Evolutionary conservation across 1,140 invertebrate species (phyloP).

Genomic region (Trissolcus basalis): DNA sequence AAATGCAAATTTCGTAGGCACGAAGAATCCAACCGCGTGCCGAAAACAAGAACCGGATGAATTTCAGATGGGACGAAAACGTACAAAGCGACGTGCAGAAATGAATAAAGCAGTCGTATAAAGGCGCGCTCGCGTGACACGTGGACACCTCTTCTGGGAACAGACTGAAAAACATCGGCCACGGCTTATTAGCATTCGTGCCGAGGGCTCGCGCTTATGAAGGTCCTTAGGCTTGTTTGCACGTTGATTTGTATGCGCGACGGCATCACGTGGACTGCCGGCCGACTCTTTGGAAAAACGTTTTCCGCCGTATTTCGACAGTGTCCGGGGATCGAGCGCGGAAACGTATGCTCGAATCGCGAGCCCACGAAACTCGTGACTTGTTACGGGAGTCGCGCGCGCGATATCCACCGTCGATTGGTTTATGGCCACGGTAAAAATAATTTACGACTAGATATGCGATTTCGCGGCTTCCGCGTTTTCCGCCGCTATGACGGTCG

Average conservation of each 20-base stretch:
- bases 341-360: no score
- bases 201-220: slow-evolving; percentile 48
- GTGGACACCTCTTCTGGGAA: slow-evolving; percentile 53
- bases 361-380: slow-evolving; percentile 33
- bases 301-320: slow-evolving; percentile 11
- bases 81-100: background rate
- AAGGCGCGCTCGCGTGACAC: slow-evolving; percentile 33
- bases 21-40: slow-evolving; percentile 34
- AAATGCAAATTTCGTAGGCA: slow-evolving; percentile 43
- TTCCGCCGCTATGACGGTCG: slow-evolving; percentile 2
- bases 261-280: slow-evolving; percentile 26
- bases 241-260: slow-evolving; percentile 53
- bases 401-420: slow-evolving; percentile 28
- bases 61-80: slow-evolving; percentile 7
- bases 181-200: slow-evolving; percentile 53
- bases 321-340: no score
- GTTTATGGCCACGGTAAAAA: slow-evolving; percentile 41
- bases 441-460: slow-evolving; percentile 32
- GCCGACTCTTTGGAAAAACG: background rate
- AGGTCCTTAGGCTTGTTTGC: slow-evolving; percentile 47
- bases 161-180: slow-evolving; percentile 29
- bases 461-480: slow-evolving; percentile 29
- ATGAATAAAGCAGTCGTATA: slow-evolving; percentile 24
- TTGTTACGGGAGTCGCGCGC: slow-evolving; percentile 35
- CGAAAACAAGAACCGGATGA: slow-evolving; percentile 20